Evolutionary conservation across 2,888 invertebrate genomes (phyloP), one percentile per base, ranked within the genome.

Genomic region (Drosophila affinis): DNA sequence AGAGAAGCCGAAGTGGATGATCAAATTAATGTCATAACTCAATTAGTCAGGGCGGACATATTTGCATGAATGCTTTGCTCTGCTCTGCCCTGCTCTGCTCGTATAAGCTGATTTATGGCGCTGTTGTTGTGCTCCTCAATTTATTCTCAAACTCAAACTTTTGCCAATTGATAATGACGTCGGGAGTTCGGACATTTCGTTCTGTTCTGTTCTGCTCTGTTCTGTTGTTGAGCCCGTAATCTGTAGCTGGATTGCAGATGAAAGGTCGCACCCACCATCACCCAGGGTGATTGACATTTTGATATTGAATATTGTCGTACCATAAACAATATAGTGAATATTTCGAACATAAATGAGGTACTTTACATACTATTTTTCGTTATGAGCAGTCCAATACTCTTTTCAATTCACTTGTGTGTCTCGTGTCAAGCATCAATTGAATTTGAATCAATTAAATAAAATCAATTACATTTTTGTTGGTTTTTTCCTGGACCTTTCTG

Each of bases 11-110:
- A 69, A 44, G 51, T 57, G 54, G 51, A 72, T 75, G 81, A 85
- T 85, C 78, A 84, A 81, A 88, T 85, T 85, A 84, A 87, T 88
- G 79, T 51, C 79, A 79, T 86, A 84, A 86, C 84, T 86, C 77
- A 88, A 86, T 86, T 86, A 88, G 73, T 69, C 75, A 62, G 39
- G 39, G 48, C 84, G 70, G 68, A 56, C 57, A 56, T 55, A 74
- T 74, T 62, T 74, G 58, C 68, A 74, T 74, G 59, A 60, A 70
- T 51, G 39, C 39, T 39, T 7, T n/a, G 14, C 39, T 39, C 34
- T 14, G 5, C 39, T 39, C 34, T 14, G 12, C 34, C 2, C 34
- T 34, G 4, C 34, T 3, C 34, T 12, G 12, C 65, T 17, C 44
- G 32, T 18, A 46, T 49, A 34, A 27, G 48, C 32, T 55, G 56